These are phyloP conservation scores for Anarhynchus alexandrinus DNA, from an alignment of 2,113 vertebrate species.

Conservation along the genomic window DNA sequence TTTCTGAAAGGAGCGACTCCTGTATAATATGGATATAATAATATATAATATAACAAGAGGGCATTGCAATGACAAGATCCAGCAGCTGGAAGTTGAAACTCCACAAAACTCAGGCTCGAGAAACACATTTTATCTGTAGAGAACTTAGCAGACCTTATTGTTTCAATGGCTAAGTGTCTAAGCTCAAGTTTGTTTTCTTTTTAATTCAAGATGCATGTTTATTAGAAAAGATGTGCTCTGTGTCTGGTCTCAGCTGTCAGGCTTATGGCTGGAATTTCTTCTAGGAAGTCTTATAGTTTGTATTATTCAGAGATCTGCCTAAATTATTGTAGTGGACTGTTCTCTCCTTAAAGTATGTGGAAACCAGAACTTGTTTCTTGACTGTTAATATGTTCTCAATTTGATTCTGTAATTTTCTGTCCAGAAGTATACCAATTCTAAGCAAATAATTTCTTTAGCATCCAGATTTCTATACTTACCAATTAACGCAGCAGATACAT, in stretches of 20 bases:
- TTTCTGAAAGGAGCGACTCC: not conserved
- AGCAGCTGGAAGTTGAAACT: not conserved
- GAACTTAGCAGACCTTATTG: not conserved
- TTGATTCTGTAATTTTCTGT: not conserved
- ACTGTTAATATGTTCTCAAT: not conserved
- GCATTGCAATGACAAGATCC: not conserved
- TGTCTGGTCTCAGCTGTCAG: not conserved
- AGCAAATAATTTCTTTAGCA: not conserved
- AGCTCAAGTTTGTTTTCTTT: not conserved
- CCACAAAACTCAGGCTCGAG: not conserved
- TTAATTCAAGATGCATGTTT: not conserved
- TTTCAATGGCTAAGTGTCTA: not conserved
- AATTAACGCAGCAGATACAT: not conserved
- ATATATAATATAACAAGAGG: not conserved
- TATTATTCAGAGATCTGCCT: not conserved
- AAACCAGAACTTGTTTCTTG: not conserved
- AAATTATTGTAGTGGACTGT: not conserved
- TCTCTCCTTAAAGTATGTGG: not conserved
- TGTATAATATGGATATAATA: not conserved
- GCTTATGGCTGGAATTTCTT: not conserved
- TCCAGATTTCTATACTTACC: not conserved
- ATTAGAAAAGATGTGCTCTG: not conserved
- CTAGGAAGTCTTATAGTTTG: not conserved
- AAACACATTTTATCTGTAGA: not conserved
- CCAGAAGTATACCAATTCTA: not conserved